phyloP scores from a whole-genome alignment of 30 jellyfish, hydroid and myxozoan species.

The Aurelia aurita complex sp. Pacific region DNA sequence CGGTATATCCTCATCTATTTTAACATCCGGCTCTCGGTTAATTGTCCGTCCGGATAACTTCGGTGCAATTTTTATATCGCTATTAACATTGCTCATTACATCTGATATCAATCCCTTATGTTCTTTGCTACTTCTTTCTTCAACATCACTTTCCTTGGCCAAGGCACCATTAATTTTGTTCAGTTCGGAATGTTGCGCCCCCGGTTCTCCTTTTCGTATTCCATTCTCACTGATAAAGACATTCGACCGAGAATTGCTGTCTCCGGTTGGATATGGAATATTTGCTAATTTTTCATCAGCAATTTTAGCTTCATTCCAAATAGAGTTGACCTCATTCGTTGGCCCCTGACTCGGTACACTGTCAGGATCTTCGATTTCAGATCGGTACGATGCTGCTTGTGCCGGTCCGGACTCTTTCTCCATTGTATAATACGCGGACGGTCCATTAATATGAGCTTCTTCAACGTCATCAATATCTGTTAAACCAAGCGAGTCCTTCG shows the following conservation, averaged over 20 bases:
- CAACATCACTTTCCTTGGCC: too few relatives aligned
- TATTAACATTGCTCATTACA: constrained; percentile 47
- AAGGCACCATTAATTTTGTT: neutral
- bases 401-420: constrained; percentile 2
- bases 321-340: constrained; percentile 13
- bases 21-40: neutral
- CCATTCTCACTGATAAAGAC: constrained; percentile 48
- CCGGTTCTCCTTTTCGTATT: constrained; percentile 11
- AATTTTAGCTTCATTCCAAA: constrained; percentile 22
- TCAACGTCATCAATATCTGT: constrained; percentile 15
- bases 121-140: too few relatives aligned
- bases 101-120: constrained; percentile 33
- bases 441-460: constrained; percentile 62
- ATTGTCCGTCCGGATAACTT: constrained; percentile 5
- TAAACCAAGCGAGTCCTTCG: constrained; percentile 53
- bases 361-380: constrained; percentile 64
- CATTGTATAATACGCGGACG: constrained; percentile 58
- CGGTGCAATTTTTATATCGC: constrained; percentile 29
- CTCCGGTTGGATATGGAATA: constrained; percentile 19
- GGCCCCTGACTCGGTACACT: neutral
- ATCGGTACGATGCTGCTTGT: constrained; percentile 4
- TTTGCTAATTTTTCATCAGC: constrained; percentile 28
- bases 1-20: constrained; percentile 35
- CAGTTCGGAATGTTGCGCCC: neutral
- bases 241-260: constrained; percentile 3